phyloP scores from a whole-genome alignment of 2,888 invertebrate genomes.

The Chloroclystis v-ata region DNA sequence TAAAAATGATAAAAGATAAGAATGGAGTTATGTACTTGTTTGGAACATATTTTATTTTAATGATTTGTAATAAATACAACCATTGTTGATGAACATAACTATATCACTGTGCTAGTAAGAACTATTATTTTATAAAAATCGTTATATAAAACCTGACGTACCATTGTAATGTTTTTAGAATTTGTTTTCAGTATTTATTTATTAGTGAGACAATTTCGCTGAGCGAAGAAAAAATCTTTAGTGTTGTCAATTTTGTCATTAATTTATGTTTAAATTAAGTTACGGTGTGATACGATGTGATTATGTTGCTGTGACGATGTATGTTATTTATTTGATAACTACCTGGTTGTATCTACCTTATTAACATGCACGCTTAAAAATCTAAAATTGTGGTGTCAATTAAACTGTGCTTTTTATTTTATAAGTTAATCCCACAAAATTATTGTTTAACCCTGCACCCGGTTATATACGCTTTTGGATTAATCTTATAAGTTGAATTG shows the following conservation, averaged over 20 bases:
- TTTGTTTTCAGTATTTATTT: slow-evolving; percentile 53
- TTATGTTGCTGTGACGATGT: slow-evolving; percentile 71
- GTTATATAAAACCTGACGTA: not conserved
- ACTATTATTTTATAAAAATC: not conserved
- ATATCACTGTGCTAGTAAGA: slow-evolving; percentile 3
- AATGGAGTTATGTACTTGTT: too few species aligned
- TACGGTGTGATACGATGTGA: slow-evolving; percentile 67
- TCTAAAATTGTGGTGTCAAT: slow-evolving; percentile 5
- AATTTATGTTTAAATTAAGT: slow-evolving; percentile 38
- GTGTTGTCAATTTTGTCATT: slow-evolving; percentile 41
- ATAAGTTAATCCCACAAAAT: not conserved
- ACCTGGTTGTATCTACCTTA: slow-evolving; percentile 24
- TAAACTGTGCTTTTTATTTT: not conserved
- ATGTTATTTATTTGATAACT: slow-evolving; percentile 26
- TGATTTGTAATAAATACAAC: not conserved
- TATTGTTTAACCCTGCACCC: slow-evolving; percentile 13
- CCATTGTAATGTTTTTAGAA: slow-evolving; percentile 32
- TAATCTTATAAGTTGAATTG: slow-evolving; percentile 56
- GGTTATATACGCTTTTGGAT: slow-evolving; percentile 39
- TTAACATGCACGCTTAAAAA: slow-evolving; percentile 11
- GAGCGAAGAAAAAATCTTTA: slow-evolving; percentile 58
- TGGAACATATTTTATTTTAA: not conserved
- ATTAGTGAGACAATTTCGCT: slow-evolving; percentile 63
- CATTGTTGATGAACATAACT: too few species aligned
- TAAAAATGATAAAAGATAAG: too few species aligned